Evolutionary conservation across 1,140 invertebrate species (phyloP), one percentile per base, ranked within the genome.

Genomic region (Wiebesia pumilae): DNA sequence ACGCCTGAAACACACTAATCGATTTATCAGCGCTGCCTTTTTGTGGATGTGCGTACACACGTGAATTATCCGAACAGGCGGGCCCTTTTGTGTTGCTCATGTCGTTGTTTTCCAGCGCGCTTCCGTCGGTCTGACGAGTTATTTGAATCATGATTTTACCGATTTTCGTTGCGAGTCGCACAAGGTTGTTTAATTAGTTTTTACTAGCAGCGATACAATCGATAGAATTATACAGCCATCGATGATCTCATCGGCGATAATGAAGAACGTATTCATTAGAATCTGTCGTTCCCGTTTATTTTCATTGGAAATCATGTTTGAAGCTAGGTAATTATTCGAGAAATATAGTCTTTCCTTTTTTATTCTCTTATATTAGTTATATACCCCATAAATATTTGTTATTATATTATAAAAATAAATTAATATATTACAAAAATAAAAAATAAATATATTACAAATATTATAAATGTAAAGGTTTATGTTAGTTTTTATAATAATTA

Each of bases 21-120:
- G 82, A 87, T 87, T 77, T 67, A 84, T 84, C 82, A 77, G 78
- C 62, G 12, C 67, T 77, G 62, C 81, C 85, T 82, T 86, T 82
- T 86, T 33, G 65, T n/a, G 73, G 33, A n/a, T 10, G 75, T 30
- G 30, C 69, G 27, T 62, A 69, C 40, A 47, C 47, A 24, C 43
- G 19, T 67, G 80, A 77, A 78, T 86, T 77, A 86, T 82, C 85
- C 16, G n/a, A n/a, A 43, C 12, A n/a, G 35, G 27, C 35, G 24
- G 24, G 33, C 9, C 24, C 33, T 54, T 85, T 81, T 71, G 51
- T 58, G 16, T 30, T 12, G 51, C 12, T 43, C 38, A 12, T 24
- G 33, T 40, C 75, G n/a, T 54, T 47, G 3, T 3, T 58, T 58
- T 58, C 19, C 19, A 21, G 54, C 33, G 3, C 33, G 67, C 12